Base-by-base conservation (phyloP, 2,113 vertebrate species). In the Struthio camelus region DNA sequence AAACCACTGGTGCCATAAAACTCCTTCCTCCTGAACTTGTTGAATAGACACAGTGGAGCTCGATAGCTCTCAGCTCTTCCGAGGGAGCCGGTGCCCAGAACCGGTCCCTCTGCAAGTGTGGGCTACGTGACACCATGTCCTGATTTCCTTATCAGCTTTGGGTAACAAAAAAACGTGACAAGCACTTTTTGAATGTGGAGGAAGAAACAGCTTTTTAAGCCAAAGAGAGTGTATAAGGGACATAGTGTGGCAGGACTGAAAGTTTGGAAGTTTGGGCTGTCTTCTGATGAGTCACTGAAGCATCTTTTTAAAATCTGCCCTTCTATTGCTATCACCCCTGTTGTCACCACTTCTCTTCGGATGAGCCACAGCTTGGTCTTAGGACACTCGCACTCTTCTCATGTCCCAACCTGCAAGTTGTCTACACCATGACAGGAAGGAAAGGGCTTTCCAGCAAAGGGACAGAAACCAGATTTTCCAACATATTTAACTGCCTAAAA, bases 141-240 rank as follows among this genome's bases (percentile, higher is more conserved):
- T 38, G 14, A 25, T 66, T 14, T 82, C 28, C 23, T 25, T 28
- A 2, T 13, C 16, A 51, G 23, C 50, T 53, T 8, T 2, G 1
- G 5, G 42, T 12, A 34, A 54, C 14, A 1, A n/a, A 20, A 50
- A 81, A 67, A 32, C 0, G 3, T 6, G 27, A 46, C 3, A 4
- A 13, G n/a, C 0, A 3, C 1, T 70, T 73, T 65, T 2, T n/a
- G 28, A 32, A 18, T 4, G 0, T 0, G 17, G 17, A 11, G 10
- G 19, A 59, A 56, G 4, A 71, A 88, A 24, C 0, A 3, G 6
- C 1, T 0, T 48, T 28, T 84, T 15, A 15, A 36, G 36, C 13
- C 54, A 40, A 69, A 78, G 24, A 11, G 0, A 6, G 9, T 6
- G 9, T 54, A 6, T 66, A n/a, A 36, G 0, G 5, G 4, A 24